Evolutionary conservation across 2,888 invertebrate species (phyloP), one percentile per base, ranked within the genome.

Genomic region (Dione vanillae): DNA sequence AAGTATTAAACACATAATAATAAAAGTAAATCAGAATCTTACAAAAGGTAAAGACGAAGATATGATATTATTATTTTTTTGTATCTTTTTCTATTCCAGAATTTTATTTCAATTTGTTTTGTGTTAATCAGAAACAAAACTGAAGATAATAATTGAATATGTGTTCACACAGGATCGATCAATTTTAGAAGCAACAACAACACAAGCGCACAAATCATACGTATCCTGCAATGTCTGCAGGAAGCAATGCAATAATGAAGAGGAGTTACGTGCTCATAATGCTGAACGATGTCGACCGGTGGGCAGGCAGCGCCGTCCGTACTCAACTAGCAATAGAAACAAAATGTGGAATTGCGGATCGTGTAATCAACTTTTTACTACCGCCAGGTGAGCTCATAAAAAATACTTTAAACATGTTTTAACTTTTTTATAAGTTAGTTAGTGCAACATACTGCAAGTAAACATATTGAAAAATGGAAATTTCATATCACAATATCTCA

Each of bases 311-410:
- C 79, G 87, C 6, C 82, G 89, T 7, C 75, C 84, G 0, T 91
- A 86, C 74, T 80, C 82, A 0, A 84, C 80, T 16, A 78, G 74
- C 11, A 85, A 79, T 49, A 89, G 74, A 52, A 89, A 78, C 52
- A 93, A 93, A 80, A 92, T 93, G 92, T 93, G 92, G 92, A 93
- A 93, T 75, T 93, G 92, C 74, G 92, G 92, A 0, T 93, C 92
- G 35, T 93, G 93, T 64, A 92, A 93, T 69, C 93, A 93, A 78
- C 84, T 93, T 1, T 93, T 93, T 78, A 81, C 87, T 61, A 92
- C 91, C 12, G 93, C 93, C 20, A 89, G 93, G 92, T 91, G 79
- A 68, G 58, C 12, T 43, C 0, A 1, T 27, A 45, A 59, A 41
- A 59, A 43, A 43, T 45, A 27, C 43, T 27, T 14, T 49, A 61